A percentile compares a stretch with the other conserved stretches of the same genome.
Conservation (phyloP, 2,113 vertebrate species). For the Pluvianellus socialis region DNA sequence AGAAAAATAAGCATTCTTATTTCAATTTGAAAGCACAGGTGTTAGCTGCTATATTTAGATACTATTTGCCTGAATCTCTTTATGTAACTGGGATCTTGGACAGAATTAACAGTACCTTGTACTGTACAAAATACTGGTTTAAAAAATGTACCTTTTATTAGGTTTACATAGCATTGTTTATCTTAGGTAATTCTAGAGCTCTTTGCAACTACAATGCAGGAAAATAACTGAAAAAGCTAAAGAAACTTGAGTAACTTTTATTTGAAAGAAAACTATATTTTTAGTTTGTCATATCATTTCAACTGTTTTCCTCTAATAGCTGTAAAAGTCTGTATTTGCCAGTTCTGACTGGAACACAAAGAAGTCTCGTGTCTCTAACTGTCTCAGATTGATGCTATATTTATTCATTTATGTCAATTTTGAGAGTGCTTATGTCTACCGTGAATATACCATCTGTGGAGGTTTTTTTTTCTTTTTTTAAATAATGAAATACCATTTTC, state of each 20-base stretch:
- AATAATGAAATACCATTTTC: not conserved
- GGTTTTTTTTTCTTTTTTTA: not conserved
- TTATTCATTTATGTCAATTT: constrained; percentile 28
- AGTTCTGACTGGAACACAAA: not conserved
- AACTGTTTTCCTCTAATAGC: not conserved
- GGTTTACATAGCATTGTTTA: not conserved
- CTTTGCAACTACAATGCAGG: not conserved
- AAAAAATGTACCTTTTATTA: not conserved
- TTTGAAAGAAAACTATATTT: not conserved
- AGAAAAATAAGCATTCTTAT: not conserved
- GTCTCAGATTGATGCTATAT: not conserved
- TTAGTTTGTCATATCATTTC: not conserved
- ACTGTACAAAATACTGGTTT: not conserved
- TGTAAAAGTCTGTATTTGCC: not conserved
- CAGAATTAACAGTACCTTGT: not conserved
- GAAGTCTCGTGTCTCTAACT: not conserved
- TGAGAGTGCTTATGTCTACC: constrained; percentile 6
- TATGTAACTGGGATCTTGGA: not conserved
- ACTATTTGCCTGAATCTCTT: not conserved
- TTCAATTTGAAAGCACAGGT: not conserved
- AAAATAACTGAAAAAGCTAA: not conserved
- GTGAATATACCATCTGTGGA: not conserved
- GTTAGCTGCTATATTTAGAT: not conserved
- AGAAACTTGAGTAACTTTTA: not conserved
- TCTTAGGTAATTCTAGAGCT: not conserved